Evolutionary conservation across 2,888 invertebrate species (phyloP), one percentile per base, ranked within the genome.

Genomic region (Campopleginae sp.): DNA sequence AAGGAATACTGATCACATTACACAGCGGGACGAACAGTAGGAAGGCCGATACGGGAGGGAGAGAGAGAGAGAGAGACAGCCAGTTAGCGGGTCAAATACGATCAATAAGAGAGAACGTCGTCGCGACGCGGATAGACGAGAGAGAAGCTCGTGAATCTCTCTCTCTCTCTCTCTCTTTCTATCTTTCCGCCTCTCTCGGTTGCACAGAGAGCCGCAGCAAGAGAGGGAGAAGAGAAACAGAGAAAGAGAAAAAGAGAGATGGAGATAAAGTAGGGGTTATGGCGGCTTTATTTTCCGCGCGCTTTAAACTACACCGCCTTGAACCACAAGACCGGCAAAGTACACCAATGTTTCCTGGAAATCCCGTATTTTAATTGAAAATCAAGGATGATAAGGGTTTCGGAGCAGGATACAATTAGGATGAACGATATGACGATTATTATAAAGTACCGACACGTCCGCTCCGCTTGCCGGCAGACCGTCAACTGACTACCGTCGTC

Each of bases 401-500:
- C 82, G 61, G 81, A 84, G 81, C 82, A 82, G 79, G 31, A 33
- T 23, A 14, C 14, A n/a, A 42, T 38, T 19, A 27, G 27, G 31
- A 42, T 14, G 2, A 58, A 23, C 31, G 48, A 38, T 44, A 33
- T 7, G 44, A 44, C 54, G 70, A 31, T 31, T 23, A n/a, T 75
- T 61, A 6, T 31, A 27, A 61, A 82, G 81, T 80, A 74, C 84
- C 70, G 80, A 80, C 87, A 83, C 89, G 89, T 91, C 92, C 91
- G 89, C 92, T 90, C 92, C 88, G 89, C 89, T 91, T 91, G 92
- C 92, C 92, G 93, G 93, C 92, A 91, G 92, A 92, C 89, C 91
- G 91, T 92, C 90, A 91, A 93, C 93, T 93, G 93, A 93, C 92
- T 93, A 91, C 89, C 91, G 93, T 93, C 92, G 93, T 93, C 58